phyloP scores from a whole-genome alignment of 2,888 invertebrate genomes.

The Oxytorus armatus region DNA sequence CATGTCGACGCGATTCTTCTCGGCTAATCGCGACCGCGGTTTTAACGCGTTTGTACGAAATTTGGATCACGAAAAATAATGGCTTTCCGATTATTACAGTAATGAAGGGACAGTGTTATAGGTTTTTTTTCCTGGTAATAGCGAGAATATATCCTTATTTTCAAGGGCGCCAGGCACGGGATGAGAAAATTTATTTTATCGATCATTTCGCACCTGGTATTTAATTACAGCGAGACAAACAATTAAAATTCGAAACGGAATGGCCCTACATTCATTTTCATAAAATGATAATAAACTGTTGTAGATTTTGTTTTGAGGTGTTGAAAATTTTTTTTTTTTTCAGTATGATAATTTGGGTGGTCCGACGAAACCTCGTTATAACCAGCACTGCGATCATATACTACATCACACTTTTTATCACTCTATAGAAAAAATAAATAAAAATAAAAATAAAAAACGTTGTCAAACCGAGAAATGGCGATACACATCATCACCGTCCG shows the following conservation, averaged over 20 bases:
- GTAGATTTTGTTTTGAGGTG: too few relatives aligned
- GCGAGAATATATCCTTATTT: neutral
- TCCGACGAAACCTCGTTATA: too few relatives aligned
- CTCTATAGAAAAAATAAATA: neutral
- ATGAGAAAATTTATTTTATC: neutral
- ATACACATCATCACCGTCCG: conserved; percentile 34
- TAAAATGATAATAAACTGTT: too few relatives aligned
- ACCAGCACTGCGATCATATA: too few relatives aligned
- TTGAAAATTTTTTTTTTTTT: too few relatives aligned
- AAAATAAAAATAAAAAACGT: neutral
- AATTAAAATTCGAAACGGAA: too few relatives aligned
- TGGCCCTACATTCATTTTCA: too few relatives aligned
- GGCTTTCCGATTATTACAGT: conserved; percentile 11
- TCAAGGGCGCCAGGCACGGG: too few relatives aligned
- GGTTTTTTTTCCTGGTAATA: neutral
- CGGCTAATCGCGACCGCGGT: conserved; percentile 6
- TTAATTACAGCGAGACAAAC: too few relatives aligned
- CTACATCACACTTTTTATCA: too few relatives aligned
- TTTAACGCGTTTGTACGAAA: conserved; percentile 15
- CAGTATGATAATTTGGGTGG: too few relatives aligned
- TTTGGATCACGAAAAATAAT: conserved; percentile 40
- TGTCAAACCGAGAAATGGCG: neutral
- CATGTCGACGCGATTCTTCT: neutral
- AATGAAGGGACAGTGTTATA: neutral
- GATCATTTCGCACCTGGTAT: too few relatives aligned